Percentiles rank a stretch among this genome's conserved stretches.
Evolutionary conservation across 2,888 invertebrate genomes (phyloP).

Genomic region (Eupithecia tripunctaria): DNA sequence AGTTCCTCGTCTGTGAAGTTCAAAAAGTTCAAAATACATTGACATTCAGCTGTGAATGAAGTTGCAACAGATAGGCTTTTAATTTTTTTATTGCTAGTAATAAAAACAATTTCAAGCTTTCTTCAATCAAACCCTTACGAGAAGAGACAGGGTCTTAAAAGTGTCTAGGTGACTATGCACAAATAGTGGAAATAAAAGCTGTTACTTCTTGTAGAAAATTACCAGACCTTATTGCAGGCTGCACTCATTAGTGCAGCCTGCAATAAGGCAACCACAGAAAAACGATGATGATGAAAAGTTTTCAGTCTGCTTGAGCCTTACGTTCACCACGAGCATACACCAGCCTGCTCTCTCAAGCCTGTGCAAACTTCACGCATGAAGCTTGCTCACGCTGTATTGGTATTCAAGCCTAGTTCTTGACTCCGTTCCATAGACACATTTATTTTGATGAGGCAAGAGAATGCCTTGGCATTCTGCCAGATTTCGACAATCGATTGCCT

Average conservation of each 20-base stretch:
- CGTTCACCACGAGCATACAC: background rate
- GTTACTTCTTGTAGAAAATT: background rate
- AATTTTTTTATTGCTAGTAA: no score
- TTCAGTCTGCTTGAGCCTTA: background rate
- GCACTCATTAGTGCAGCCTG: no score
- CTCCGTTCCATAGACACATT: constrained; percentile 55
- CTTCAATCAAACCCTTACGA: no score
- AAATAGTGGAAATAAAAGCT: background rate
- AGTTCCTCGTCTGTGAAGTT: no score
- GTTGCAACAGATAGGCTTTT: no score
- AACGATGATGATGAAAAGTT: background rate
- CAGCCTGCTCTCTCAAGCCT: background rate
- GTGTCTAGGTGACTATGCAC: background rate
- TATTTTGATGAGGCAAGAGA: constrained; percentile 60
- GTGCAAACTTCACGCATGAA: constrained; percentile 5
- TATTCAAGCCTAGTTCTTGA: constrained; percentile 47
- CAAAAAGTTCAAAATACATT: background rate
- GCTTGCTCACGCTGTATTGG: constrained; percentile 19
- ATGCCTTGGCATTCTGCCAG: constrained; percentile 60
- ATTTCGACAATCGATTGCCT: constrained; percentile 60
- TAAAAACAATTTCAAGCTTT: no score
- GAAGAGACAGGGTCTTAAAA: background rate
- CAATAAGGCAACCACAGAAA: background rate
- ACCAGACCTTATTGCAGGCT: background rate
- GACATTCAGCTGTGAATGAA: no score